Percentiles rank a stretch among this genome's conserved stretches.
phyloP scores from a whole-genome alignment of 2,888 invertebrate species.

The Clepsis dumicolana region DNA sequence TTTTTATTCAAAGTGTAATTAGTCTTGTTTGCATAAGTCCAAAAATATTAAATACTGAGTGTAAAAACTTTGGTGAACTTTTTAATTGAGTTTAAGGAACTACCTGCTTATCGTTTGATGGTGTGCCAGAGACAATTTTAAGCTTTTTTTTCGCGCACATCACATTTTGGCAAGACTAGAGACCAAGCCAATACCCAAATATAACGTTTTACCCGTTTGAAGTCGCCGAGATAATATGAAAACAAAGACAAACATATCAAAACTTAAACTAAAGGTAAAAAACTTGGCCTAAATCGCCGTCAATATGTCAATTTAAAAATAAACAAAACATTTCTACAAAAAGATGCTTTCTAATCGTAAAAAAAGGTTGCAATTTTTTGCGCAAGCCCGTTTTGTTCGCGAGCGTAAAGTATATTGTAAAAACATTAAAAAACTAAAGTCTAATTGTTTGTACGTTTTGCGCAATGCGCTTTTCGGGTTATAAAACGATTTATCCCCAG shows the following conservation, averaged over 20 bases:
- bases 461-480: slow-evolving; percentile 35
- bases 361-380: slow-evolving; percentile 66
- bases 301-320: slow-evolving; percentile 34
- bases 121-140: no score
- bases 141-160: slow-evolving; percentile 11
- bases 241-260: no score
- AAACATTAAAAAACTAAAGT: slow-evolving; percentile 45
- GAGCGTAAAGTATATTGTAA: slow-evolving; percentile 42
- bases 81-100: no score
- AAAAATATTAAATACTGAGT: slow-evolving; percentile 58
- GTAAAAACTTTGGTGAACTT: no score
- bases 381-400: slow-evolving; percentile 49
- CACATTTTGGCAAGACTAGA: slow-evolving; percentile 23
- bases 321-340: slow-evolving; percentile 47
- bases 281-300: no score
- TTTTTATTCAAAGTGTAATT: slow-evolving; percentile 54
- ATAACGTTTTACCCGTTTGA: not conserved
- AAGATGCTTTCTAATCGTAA: slow-evolving; percentile 67
- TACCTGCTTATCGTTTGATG: no score
- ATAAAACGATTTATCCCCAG: slow-evolving; percentile 40
- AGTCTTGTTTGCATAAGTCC: slow-evolving; percentile 66
- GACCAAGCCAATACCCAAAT: not conserved
- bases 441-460: slow-evolving; percentile 38
- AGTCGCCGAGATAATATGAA: slow-evolving; percentile 8
- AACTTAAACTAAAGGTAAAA: no score